Base-by-base conservation (phyloP, 2,888 invertebrate species). In the Tinea semifulvella region DNA sequence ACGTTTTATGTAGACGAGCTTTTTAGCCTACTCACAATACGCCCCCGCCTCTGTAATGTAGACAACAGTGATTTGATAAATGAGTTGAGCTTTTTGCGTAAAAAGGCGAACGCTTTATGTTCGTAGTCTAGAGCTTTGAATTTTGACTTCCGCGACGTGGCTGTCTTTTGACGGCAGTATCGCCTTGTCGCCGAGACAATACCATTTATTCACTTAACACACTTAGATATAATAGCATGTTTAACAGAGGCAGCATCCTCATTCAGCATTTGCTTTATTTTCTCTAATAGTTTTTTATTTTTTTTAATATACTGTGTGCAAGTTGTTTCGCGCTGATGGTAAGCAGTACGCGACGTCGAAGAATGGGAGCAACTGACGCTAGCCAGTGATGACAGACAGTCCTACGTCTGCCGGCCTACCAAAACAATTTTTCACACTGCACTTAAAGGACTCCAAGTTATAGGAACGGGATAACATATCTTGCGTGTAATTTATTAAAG, bases 11-110 rank as follows among this genome's bases (percentile, higher is more conserved):
- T 60, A 61, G 59, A 63, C 38, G 49, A 63, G 67, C 70, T 71
- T 70, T 71, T 71, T 67, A 68, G 65, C 68, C 63, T 61, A 56
- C 58, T 69, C 65, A 70, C 68, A 69, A 68, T 68, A 68, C 63
- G 63, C 57, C 61, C 59, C 57, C 61, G 57, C 53, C 59, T 56
- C 63, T 58, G 64, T 70, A 67, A 69, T 68, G 69, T 68, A 71
- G 70, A 69, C 70, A 70, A 66, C 68, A 63, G 67, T 68, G 68
- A 71, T 71, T 72, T 73, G 69, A 71, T 73, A 71, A 73, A 72
- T 71, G 70, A 71, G 63, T 59, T 53, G 65, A 67, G 67, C 53
- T 68, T 68, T 69, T 66, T 61, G 60, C 58, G 54, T 68, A 62
- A 68, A 69, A 69, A 67, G 67, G 63, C 65, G 56, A 60, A 58